These are phyloP conservation scores for Cheiracanthium punctorium DNA, from an alignment of 2,888 invertebrate species.

Conservation along the genomic window DNA sequence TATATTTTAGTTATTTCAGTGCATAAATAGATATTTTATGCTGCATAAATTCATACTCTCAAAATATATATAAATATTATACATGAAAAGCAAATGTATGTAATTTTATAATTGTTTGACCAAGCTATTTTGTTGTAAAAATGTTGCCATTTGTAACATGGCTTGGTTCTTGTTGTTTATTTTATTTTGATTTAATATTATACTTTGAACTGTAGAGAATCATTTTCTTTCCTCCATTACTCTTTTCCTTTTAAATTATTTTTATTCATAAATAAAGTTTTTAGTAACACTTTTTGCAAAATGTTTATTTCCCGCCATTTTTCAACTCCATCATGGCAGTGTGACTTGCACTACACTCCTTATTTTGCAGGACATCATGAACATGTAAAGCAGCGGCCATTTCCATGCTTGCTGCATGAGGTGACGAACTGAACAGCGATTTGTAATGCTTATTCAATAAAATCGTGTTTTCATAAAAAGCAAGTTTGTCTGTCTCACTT, in stretches of 20 bases:
- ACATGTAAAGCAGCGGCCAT: constrained; percentile 1
- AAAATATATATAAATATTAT: no score
- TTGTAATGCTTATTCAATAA: constrained; percentile 64
- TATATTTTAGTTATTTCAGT: no score
- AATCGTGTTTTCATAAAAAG: constrained; percentile 16
- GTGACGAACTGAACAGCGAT: constrained; percentile 21
- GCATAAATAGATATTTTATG: no score
- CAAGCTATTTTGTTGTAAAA: not conserved
- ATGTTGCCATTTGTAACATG: not conserved
- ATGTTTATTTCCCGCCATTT: not conserved
- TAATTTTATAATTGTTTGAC: not conserved
- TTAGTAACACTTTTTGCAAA: constrained; percentile 40
- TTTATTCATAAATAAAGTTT: constrained; percentile 63
- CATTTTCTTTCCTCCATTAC: constrained; percentile 10
- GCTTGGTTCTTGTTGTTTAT: not conserved
- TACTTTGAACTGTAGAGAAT: constrained; percentile 23
- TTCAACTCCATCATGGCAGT: no score
- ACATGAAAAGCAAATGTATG: no score
- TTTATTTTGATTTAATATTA: not conserved
- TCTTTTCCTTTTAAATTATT: constrained; percentile 48
- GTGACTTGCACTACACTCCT: not conserved
- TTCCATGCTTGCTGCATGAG: constrained; percentile 33
- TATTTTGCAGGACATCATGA: constrained; percentile 18
- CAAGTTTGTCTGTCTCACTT: not conserved
- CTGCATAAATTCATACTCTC: no score